Conservation (phyloP, 2,113 vertebrate genomes). For the Galeopterus variegatus region DNA sequence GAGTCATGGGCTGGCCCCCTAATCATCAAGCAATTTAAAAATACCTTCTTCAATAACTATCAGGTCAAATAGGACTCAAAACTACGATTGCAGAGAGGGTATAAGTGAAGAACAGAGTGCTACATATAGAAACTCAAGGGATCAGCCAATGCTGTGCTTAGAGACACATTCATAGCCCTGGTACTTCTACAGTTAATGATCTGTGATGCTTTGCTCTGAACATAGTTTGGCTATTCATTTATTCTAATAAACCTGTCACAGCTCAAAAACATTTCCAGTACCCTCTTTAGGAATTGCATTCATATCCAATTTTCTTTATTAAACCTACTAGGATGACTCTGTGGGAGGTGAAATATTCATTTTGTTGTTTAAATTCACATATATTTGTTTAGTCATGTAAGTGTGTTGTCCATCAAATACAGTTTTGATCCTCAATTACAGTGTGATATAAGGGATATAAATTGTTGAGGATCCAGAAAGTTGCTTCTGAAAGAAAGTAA, state of each 20-base stretch:
- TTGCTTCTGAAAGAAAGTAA: conserved; percentile 7
- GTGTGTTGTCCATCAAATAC: background rate
- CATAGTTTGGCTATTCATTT: background rate
- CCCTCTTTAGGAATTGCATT: background rate
- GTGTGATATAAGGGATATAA: background rate
- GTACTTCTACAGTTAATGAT: background rate
- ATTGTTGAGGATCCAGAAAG: background rate
- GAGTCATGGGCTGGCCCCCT: too few relatives aligned
- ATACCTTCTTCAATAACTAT: background rate
- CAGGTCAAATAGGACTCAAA: background rate
- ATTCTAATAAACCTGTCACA: background rate
- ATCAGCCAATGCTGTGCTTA: conserved; percentile 2
- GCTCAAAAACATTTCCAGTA: background rate
- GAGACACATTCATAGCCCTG: background rate
- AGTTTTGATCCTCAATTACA: background rate
- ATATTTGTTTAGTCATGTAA: background rate
- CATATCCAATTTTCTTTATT: background rate
- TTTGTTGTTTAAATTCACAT: background rate
- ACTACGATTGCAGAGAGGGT: background rate
- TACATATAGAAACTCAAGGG: background rate
- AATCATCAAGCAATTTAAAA: background rate
- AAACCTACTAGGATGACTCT: background rate
- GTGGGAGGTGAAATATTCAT: background rate
- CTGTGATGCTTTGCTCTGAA: background rate
- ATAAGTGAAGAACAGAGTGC: background rate